Conservation (phyloP, 2,113 vertebrate genomes). For the Antennarius striatus region DNA sequence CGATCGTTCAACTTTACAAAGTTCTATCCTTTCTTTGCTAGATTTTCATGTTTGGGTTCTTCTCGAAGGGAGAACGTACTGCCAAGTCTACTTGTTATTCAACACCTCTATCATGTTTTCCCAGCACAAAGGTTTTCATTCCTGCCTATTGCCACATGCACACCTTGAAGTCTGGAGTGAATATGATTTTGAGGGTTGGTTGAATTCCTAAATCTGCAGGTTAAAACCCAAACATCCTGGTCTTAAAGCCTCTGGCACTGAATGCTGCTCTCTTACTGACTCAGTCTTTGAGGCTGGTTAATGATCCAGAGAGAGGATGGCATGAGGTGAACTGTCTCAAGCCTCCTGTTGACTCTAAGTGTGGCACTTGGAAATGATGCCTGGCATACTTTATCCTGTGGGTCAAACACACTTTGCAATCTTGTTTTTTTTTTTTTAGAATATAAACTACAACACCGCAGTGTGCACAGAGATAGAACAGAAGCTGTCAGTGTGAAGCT, state of each 20-base stretch:
- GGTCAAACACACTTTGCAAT: constrained; percentile 41
- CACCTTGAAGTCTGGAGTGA: constrained; percentile 40
- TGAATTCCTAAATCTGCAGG: constrained; percentile 54
- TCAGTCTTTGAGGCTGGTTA: constrained; percentile 56
- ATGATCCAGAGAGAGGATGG: constrained; percentile 68
- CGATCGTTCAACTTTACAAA: constrained; percentile 3
- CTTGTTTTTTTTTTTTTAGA: constrained; percentile 35
- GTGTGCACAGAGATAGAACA: constrained; percentile 6
- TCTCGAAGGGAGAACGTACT: background rate
- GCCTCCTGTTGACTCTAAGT: constrained; percentile 71
- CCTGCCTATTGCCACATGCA: constrained; percentile 41
- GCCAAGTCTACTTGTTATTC: constrained; percentile 49
- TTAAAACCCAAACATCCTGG: constrained; percentile 44
- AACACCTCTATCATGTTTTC: constrained; percentile 15
- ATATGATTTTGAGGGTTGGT: constrained; percentile 41
- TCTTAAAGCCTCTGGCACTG: constrained; percentile 29
- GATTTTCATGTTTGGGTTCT: constrained; percentile 25
- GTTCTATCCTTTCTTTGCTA: constrained; percentile 29
- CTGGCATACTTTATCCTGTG: constrained; percentile 53
- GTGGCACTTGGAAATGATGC: constrained; percentile 67
- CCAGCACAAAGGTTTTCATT: constrained; percentile 51
- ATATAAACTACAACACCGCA: constrained; percentile 1
- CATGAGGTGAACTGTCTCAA: constrained; percentile 63
- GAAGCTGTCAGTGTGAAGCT: constrained; percentile 9
- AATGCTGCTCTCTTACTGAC: constrained; percentile 19